phyloP scores from a whole-genome alignment of 2,113 vertebrate genomes.

The Eretmodus cyanostictus region DNA sequence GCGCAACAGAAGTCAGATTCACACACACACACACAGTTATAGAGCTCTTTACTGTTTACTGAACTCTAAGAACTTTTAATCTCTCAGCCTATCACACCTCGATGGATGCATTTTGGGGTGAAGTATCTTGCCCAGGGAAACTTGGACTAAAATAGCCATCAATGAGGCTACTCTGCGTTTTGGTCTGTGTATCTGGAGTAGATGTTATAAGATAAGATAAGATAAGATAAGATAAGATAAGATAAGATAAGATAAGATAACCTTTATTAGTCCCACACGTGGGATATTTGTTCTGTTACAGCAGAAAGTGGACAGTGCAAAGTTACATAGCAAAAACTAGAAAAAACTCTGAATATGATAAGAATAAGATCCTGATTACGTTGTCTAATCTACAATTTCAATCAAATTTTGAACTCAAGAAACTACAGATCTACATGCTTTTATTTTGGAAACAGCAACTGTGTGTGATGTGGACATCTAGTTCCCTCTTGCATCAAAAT shows the following conservation, averaged over 20 bases:
- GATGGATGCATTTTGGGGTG: background rate
- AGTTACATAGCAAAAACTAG: background rate
- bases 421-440: background rate
- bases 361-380: background rate
- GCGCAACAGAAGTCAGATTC: background rate
- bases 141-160: background rate
- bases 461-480: background rate
- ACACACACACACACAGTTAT: background rate
- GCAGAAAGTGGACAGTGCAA: background rate
- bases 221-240: background rate
- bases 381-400: background rate
- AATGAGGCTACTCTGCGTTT: background rate
- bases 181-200: background rate
- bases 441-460: background rate
- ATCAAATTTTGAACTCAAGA: background rate
- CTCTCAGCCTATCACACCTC: fast-evolving
- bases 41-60: background rate
- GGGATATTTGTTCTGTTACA: background rate
- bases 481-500: background rate
- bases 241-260: background rate
- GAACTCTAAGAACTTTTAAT: background rate
- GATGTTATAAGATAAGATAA: background rate
- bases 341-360: background rate
- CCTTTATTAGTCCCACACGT: background rate
- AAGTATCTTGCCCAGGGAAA: background rate